Percentiles rank a stretch among this genome's conserved stretches.
Evolutionary conservation across 2,113 vertebrate genomes (phyloP).

Genomic region (Oryzias javanicus): DNA sequence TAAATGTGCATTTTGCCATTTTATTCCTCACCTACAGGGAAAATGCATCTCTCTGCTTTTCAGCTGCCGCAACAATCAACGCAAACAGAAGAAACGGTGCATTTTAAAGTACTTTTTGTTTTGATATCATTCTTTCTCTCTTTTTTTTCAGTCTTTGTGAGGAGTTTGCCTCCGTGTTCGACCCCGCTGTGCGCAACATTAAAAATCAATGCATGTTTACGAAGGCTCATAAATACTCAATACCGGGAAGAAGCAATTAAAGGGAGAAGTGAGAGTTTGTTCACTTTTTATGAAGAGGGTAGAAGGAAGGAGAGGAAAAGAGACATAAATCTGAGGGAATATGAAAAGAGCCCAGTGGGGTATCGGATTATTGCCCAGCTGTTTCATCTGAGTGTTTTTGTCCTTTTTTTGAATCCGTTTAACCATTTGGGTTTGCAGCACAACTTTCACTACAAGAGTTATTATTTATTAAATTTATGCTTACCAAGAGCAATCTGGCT

Average conservation of each 20-base stretch:
- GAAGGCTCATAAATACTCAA: constrained; percentile 56
- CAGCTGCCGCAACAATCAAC: constrained; percentile 3
- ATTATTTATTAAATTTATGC: constrained; percentile 25
- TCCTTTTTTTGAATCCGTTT: neutral
- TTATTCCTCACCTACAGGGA: too few relatives aligned
- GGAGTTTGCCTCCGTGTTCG: constrained; percentile 33
- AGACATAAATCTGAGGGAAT: constrained; percentile 21
- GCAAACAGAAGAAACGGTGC: constrained; percentile 3
- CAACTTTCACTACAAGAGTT: constrained; percentile 3
- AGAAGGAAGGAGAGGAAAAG: constrained; percentile 11
- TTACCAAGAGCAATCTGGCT: constrained; percentile 4
- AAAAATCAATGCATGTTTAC: constrained; percentile 79
- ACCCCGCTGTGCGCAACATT: constrained; percentile 54
- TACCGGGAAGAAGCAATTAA: constrained; percentile 25
- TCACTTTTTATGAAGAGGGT: constrained; percentile 18
- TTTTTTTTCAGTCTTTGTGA: constrained; percentile 46
- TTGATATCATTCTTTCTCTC: constrained; percentile 57
- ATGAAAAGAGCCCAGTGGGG: constrained; percentile 16
- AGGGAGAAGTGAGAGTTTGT: constrained; percentile 10
- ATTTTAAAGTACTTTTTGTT: constrained; percentile 61
- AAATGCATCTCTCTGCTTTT: neutral
- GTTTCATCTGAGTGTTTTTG: constrained; percentile 22
- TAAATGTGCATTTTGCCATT: too few relatives aligned
- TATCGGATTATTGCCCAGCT: constrained; percentile 22
- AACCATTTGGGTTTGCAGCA: constrained; percentile 1